These are phyloP conservation scores for Bujurquina vittata DNA, from an alignment of 2,113 vertebrate genomes.

Conservation along the genomic window DNA sequence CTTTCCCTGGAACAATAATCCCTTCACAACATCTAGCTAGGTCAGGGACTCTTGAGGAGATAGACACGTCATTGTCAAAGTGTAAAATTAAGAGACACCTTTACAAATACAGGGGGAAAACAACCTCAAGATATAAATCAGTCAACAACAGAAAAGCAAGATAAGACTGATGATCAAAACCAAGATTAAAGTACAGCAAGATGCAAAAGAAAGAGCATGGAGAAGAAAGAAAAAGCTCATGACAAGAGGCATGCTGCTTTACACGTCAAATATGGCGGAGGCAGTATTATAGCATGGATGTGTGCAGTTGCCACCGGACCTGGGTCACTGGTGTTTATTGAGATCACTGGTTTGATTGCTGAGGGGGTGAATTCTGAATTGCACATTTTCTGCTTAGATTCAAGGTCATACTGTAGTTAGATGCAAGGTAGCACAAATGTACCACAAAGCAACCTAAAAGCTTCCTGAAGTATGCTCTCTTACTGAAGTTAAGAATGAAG, in stretches of 20 bases:
- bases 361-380: accelerated
- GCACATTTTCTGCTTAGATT: not conserved
- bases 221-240: not conserved
- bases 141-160: not conserved
- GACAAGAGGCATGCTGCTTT: accelerated
- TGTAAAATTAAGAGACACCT: too few species aligned
- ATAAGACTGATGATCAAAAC: not conserved
- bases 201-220: not conserved
- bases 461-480: not conserved
- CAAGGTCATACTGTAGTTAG: too few species aligned
- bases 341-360: accelerated
- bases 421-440: not conserved
- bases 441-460: not conserved
- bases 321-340: not conserved
- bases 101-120: not conserved
- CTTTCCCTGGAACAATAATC: not conserved
- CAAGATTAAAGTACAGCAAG: not conserved
- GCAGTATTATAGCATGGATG: not conserved
- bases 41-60: not conserved
- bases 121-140: not conserved
- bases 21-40: not conserved
- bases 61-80: too few species aligned
- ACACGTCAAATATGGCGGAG: not conserved
- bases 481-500: not conserved
- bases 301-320: not conserved